Conservation (phyloP, 2,113 vertebrate genomes). For the Siniperca knerii region DNA sequence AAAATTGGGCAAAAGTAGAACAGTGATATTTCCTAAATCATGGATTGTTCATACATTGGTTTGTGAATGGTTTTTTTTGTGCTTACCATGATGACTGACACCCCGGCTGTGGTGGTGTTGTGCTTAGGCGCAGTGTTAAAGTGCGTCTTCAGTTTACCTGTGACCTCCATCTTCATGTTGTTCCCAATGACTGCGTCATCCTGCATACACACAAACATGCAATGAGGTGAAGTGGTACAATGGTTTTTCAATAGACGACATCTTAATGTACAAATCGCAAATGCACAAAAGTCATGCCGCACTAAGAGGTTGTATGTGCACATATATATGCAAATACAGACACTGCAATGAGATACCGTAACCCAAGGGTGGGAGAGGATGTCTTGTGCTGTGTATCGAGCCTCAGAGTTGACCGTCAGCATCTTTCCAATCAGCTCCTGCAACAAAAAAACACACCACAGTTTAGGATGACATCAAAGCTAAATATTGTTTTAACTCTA, state of each 20-base stretch:
- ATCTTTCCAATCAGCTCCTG: constrained; percentile 96
- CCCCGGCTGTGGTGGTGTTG: constrained; percentile 90
- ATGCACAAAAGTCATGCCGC: background rate
- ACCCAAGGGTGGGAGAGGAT: constrained; percentile 96
- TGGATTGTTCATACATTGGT: background rate
- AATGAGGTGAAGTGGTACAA: background rate
- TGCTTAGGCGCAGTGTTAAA: constrained; percentile 92
- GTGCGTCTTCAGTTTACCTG: constrained; percentile 98
- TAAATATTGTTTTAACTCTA: background rate
- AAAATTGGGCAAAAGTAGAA: background rate
- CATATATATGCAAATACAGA: background rate
- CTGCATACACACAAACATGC: constrained; percentile 74
- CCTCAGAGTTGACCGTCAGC: constrained; percentile 93
- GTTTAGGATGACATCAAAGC: background rate
- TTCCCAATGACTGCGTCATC: constrained; percentile 91
- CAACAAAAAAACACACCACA: constrained; percentile 16
- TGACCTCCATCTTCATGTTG: constrained; percentile 96
- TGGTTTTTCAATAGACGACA: background rate
- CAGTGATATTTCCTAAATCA: background rate
- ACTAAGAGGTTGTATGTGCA: background rate
- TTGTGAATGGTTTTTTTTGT: background rate
- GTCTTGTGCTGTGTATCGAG: constrained; percentile 92
- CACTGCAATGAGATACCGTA: constrained; percentile 83
- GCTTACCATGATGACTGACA: constrained; percentile 97
- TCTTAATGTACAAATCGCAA: background rate